Conservation (phyloP, 2,113 vertebrate species). For the Phylloscopus trochilus region DNA sequence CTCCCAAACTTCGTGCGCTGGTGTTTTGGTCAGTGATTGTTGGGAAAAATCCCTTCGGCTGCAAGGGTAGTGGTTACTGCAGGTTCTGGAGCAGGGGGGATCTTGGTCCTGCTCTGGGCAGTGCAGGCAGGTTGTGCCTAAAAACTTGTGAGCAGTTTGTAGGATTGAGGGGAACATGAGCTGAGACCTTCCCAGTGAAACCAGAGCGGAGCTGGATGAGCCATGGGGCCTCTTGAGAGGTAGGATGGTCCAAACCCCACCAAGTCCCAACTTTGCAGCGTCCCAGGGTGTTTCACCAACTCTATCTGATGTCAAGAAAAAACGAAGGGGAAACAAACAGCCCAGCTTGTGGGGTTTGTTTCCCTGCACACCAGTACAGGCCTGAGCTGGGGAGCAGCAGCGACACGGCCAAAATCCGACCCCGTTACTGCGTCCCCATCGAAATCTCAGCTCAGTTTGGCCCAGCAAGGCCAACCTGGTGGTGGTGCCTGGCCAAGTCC, state of each 20-base stretch:
- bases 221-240: neutral
- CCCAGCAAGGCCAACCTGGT: neutral
- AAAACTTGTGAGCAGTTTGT: neutral
- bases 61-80: neutral
- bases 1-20: neutral
- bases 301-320: accelerated
- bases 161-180: neutral
- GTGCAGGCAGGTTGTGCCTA: neutral
- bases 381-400: neutral
- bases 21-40: neutral
- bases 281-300: neutral
- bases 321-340: accelerated
- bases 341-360: neutral
- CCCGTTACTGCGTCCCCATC: accelerated
- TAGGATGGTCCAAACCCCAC: neutral
- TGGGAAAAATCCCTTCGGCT: neutral
- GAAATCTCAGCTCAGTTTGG: neutral
- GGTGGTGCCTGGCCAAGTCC: neutral
- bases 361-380: neutral
- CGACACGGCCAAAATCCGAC: neutral
- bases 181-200: neutral
- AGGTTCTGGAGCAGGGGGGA: neutral
- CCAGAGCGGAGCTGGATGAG: neutral
- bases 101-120: neutral
- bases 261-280: accelerated